Percentiles rank a stretch among this genome's conserved stretches.
These are phyloP conservation scores for Naso thynnoides DNA, from an alignment of 2,797 vertebrate species.

Conservation along the genomic window DNA sequence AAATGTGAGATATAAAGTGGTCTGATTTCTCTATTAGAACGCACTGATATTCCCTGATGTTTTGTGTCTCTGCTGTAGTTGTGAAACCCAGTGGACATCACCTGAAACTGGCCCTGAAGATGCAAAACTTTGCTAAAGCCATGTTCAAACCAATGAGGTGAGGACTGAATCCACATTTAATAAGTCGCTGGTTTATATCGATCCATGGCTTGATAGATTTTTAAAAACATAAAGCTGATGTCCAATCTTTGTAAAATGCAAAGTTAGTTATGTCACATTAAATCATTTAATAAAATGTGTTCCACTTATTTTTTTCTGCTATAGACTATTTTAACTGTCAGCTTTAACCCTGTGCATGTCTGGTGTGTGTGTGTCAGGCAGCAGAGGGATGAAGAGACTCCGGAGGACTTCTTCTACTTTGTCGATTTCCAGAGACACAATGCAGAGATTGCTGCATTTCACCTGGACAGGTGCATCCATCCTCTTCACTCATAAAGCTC, in stretches of 20 bases:
- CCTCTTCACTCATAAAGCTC: background rate
- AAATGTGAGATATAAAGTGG: background rate
- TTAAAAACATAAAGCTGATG: background rate
- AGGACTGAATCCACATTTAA: conserved; percentile 55
- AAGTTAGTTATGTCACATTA: background rate
- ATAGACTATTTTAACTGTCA: conserved; percentile 2
- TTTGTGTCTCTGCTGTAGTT: conserved; percentile 78
- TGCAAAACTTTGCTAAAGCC: conserved; percentile 94
- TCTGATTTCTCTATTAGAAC: too few species aligned
- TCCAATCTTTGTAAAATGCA: background rate
- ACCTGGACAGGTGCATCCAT: conserved; percentile 92
- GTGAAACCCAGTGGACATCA: conserved; percentile 98
- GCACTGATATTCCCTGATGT: background rate
- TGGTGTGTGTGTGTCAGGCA: conserved; percentile 84
- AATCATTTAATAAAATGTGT: conserved; percentile 28
- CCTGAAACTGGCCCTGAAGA: conserved; percentile 93
- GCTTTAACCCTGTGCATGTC: conserved; percentile 18
- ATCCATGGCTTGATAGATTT: background rate
- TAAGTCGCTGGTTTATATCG: background rate
- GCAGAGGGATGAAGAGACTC: conserved; percentile 92
- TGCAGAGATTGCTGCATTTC: conserved; percentile 96
- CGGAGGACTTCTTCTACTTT: conserved; percentile 94
- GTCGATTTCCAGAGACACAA: conserved; percentile 97
- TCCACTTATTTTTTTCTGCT: conserved; percentile 24
- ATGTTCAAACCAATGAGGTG: conserved; percentile 99